Base-by-base conservation (phyloP, 1,140 invertebrate genomes). In the Bombus consobrinus region DNA sequence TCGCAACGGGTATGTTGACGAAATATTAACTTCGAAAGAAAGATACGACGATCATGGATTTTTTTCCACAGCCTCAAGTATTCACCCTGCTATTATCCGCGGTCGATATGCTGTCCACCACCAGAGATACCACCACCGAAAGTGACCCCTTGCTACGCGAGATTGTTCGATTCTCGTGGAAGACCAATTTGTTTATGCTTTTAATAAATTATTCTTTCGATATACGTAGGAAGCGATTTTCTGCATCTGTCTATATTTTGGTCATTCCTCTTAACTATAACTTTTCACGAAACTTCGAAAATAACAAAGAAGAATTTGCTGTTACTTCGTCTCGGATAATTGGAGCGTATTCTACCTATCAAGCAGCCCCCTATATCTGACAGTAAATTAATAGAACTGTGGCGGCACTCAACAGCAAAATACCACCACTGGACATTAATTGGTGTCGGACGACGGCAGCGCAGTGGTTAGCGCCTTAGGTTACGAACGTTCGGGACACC, bases 121-220 rank as follows among this genome's bases (percentile, higher is more conserved):
- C 59, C 71, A 34, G 76, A 68, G 59, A 83, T 1, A 15, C 39
- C 39, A 43, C 25, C 39, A 15, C 10, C 37, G 28, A 39, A 87
- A 80, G 3, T n/a, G 43, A 53, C 59, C n/a, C 53, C 68, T 32
- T 90, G 87, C 83, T 85, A 81, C 85, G 72, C 90, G 22, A 91
- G 90, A 66, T 91, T 84, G 73, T 73, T 92, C 75, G 89, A 93
- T 85, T 86, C 72, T 59, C 89, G 89, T 69, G 91, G 90, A 39
- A 92, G 86, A 83, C 85, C 87, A 12, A 79, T 92, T 82, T 64
- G 71, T 47, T 74, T 88, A 87, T 80, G 28, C 64, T 82, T 82
- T n/a, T 74, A 74, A 82, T 71, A 72, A 53, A 68, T 12, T 6
- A 34, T 53, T 4, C 32, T 8, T 25, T 10, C 2, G 25, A n/a